These are phyloP conservation scores for Argyrosomus regius DNA, from an alignment of 2,797 vertebrate species.

Conservation along the genomic window DNA sequence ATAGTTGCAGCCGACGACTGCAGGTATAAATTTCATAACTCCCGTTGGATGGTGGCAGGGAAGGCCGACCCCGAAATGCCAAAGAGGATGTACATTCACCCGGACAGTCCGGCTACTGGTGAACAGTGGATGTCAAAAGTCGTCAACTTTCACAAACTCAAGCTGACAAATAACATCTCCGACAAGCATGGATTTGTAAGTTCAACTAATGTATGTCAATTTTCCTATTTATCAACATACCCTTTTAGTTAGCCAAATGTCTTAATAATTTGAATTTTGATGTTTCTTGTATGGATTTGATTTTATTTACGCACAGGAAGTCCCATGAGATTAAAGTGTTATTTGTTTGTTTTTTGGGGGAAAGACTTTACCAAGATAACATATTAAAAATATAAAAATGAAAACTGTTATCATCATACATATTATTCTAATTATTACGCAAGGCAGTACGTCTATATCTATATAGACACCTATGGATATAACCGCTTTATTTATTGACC, in stretches of 20 bases:
- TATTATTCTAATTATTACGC: constrained; percentile 9
- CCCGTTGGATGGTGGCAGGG: constrained; percentile 98
- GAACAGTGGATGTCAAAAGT: constrained; percentile 99
- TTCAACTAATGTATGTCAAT: constrained; percentile 85
- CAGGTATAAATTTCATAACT: constrained; percentile 99
- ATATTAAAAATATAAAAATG: background rate
- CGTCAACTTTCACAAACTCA: constrained; percentile 99
- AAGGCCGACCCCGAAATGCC: constrained; percentile 99
- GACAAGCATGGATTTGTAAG: constrained; percentile 99
- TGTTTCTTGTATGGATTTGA: background rate
- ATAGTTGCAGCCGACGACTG: constrained; percentile 99
- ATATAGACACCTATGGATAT: background rate
- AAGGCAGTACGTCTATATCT: background rate
- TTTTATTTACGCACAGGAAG: background rate
- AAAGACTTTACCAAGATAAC: background rate
- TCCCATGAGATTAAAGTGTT: background rate
- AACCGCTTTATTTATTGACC: background rate
- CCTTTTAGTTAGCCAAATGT: constrained; percentile 36
- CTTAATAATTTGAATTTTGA: background rate
- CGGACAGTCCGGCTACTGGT: constrained; percentile 97
- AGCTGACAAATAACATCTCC: constrained; percentile 99
- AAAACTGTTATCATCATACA: background rate
- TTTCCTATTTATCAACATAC: constrained; percentile 77
- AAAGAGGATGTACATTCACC: constrained; percentile 99
- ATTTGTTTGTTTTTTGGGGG: background rate